Base-by-base conservation (phyloP, 2,113 vertebrate genomes). In the Lynx canadensis region DNA sequence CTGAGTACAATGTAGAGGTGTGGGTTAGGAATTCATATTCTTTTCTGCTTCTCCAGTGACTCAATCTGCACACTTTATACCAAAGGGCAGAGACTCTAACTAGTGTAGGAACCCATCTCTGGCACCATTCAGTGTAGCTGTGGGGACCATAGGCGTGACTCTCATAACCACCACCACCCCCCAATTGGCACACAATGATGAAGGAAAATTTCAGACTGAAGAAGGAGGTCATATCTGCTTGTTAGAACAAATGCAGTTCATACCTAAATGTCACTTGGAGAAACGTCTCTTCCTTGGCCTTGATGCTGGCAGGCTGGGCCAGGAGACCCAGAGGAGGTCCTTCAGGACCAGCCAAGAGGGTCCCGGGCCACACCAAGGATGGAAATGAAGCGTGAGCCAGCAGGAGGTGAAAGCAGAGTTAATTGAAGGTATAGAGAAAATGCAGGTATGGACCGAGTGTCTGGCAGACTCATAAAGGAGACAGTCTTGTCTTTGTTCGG, bases 121-220 rank as follows among this genome's bases (percentile, higher is more conserved):
- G 36, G 21, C 41, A 31, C 50, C 36, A 16, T n/a, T 69, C 38
- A 76, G 19, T 27, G 38, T 33, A 68, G 45, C 2, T 23, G 21
- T 12, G 2, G n/a, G n/a, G 18, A 65, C 18, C 11, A 29, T 3
- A 6, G 2, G 2, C 3, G 4, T 57, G 55, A 21, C 13, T 52
- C 10, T 29, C 5, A 3, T 41, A 15, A 88, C 5, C 29, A 11
- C 0, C 9, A 9, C n/a, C 55, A 2, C 18, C 55, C 55, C 55
- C 55, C 18, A 19, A 45, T 45, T 31, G 4, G 57, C 45, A 13
- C 1, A 5, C 3, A 3, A 21, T 15, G 7, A 16, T 25, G 15
- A 73, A 16, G 33, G 15, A 65, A 38, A 27, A 11, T 19, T 55
- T 89, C 41, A 36, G 27, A 69, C 12, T 38, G 4, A 68, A 68